Percentiles rank a stretch among this genome's conserved stretches.
These are phyloP conservation scores for Solenopsis fugax DNA, from an alignment of 1,140 invertebrate genomes.

Conservation along the genomic window DNA sequence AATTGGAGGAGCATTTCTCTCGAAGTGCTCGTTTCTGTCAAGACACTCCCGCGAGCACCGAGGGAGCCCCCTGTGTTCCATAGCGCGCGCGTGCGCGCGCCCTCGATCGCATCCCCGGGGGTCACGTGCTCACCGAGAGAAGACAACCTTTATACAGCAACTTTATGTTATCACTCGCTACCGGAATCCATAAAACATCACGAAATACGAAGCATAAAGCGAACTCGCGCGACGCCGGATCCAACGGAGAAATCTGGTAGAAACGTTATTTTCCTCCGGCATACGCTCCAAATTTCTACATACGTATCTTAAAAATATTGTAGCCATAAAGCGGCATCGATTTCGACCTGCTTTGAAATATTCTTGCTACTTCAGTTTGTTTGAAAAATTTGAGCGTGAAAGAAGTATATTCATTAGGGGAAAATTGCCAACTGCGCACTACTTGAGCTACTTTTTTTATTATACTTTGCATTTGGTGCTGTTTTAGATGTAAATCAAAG, in stretches of 20 bases:
- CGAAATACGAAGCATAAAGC: conserved; percentile 70
- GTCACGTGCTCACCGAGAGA: conserved; percentile 28
- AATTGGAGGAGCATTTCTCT: conserved; percentile 64
- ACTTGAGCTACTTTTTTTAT: too few species aligned
- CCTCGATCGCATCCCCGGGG: conserved; percentile 27
- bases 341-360: background rate
- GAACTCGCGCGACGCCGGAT: conserved; percentile 40
- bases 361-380: background rate
- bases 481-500: too few species aligned
- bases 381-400: background rate
- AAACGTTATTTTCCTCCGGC: conserved; percentile 20
- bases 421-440: too few species aligned
- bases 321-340: background rate
- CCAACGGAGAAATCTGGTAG: conserved; percentile 30
- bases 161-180: conserved; percentile 68
- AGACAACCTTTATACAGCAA: conserved; percentile 58
- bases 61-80: background rate
- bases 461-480: too few species aligned
- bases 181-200: conserved; percentile 66
- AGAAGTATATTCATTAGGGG: background rate
- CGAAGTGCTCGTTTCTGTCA: conserved; percentile 57
- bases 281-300: conserved; percentile 30
- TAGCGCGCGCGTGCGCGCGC: background rate
- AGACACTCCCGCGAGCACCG: background rate
- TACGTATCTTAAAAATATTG: background rate